Conservation (phyloP, 1,140 invertebrate species). For the Oreohelix idahoensis region DNA sequence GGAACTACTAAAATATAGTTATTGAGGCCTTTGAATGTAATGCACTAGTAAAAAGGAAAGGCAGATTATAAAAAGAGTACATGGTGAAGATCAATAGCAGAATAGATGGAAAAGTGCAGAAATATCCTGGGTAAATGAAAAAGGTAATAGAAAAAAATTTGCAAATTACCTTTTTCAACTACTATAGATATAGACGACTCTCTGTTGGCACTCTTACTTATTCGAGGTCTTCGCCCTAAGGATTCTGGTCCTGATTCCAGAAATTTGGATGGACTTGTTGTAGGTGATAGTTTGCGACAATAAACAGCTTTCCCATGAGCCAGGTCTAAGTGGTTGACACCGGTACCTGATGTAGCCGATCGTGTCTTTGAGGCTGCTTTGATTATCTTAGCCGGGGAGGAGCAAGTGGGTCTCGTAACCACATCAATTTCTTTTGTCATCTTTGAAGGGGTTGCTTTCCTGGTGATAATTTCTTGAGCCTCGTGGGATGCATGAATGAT, state of each 20-base stretch:
- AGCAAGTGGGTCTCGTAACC: conserved; percentile 42
- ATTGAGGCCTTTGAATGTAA: too few species aligned
- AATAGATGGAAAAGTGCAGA: too few species aligned
- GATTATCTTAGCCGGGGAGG: conserved; percentile 59
- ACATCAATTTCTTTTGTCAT: conserved; percentile 58
- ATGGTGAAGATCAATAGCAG: too few species aligned
- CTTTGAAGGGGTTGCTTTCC: conserved; percentile 61
- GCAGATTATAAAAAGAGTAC: too few species aligned
- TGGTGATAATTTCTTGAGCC: conserved; percentile 71
- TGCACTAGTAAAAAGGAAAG: too few species aligned
- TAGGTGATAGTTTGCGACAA: conserved; percentile 17
- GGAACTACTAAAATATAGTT: too few species aligned
- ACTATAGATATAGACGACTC: not conserved
- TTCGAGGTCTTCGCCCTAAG: not conserved
- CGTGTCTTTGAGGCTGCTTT: conserved; percentile 36
- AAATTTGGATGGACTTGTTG: conserved; percentile 28
- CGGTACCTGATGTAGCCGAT: not conserved
- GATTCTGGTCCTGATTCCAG: not conserved
- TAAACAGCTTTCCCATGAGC: not conserved
- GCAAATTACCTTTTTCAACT: not conserved
- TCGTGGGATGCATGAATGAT: conserved; percentile 77
- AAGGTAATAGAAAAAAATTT: not conserved
- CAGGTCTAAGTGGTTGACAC: not conserved
- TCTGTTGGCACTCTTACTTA: conserved; percentile 27
- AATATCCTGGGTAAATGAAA: too few species aligned